Percentiles rank a stretch among this genome's conserved stretches.
Conservation (phyloP, 2,888 invertebrate species). For the Ophion costatus region DNA sequence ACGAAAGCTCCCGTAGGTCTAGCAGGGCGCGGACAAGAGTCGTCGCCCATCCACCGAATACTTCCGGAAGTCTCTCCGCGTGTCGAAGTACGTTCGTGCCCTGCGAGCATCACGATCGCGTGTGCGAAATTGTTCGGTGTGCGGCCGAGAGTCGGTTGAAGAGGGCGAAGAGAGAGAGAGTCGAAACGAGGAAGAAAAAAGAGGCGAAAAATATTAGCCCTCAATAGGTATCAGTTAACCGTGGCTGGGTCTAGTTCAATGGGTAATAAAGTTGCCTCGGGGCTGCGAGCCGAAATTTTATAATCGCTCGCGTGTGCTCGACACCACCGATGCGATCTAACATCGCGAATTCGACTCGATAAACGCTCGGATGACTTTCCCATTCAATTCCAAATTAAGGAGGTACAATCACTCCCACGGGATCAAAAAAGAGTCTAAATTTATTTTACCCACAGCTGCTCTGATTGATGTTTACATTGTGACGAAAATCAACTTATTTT, state of each 20-base stretch:
- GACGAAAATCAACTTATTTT: too few relatives aligned
- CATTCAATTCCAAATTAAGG: not conserved
- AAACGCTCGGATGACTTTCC: not conserved
- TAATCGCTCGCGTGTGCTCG: slow-evolving; percentile 13
- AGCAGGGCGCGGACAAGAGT: not conserved
- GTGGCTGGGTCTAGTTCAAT: slow-evolving; percentile 52
- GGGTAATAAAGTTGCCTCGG: slow-evolving; percentile 36
- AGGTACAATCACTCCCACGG: too few relatives aligned
- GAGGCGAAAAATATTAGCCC: slow-evolving; percentile 25
- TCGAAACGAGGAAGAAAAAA: not conserved
- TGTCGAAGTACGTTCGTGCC: slow-evolving; percentile 51
- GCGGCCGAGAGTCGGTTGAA: not conserved
- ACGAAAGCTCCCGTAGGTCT: not conserved
- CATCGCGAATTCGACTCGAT: not conserved
- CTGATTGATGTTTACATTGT: too few relatives aligned
- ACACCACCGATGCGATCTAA: too few relatives aligned
- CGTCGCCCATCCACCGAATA: slow-evolving; percentile 3
- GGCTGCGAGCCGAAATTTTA: not conserved
- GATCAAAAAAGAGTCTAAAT: too few relatives aligned
- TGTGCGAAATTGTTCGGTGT: slow-evolving; percentile 56
- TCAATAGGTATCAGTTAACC: slow-evolving; percentile 35
- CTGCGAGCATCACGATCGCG: slow-evolving; percentile 41
- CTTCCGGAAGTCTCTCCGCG: slow-evolving; percentile 51
- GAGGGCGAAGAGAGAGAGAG: not conserved
- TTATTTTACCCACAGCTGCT: too few relatives aligned